Conservation (phyloP, 53 echinoderm and acorn worm genomes). For the Holothuria scabra region DNA sequence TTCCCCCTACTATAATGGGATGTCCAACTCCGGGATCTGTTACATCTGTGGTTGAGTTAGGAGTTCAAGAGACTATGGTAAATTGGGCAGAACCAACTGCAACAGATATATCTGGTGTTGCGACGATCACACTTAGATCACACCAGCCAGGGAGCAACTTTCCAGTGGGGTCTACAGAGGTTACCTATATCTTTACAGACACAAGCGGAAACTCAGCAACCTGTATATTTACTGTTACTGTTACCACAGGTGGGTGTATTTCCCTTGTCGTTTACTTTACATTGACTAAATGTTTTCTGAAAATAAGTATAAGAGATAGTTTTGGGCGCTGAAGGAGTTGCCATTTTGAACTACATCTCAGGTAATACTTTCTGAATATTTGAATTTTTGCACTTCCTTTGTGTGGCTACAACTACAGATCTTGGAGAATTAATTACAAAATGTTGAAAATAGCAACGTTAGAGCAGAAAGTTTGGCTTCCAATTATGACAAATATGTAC, state of each 20-base stretch:
- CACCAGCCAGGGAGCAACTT: constrained; percentile 56
- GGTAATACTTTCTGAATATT: too few species aligned
- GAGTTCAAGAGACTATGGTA: constrained; percentile 19
- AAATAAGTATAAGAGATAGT: too few species aligned
- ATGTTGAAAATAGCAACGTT: too few species aligned
- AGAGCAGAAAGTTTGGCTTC: too few species aligned
- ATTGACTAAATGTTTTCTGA: too few species aligned
- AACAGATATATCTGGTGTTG: constrained; percentile 59
- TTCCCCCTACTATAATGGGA: constrained; percentile 56
- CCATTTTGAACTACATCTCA: too few species aligned
- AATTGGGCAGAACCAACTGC: constrained; percentile 69
- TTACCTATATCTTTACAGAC: constrained; percentile 70
- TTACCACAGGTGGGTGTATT: constrained; percentile 34
- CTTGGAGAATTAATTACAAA: too few species aligned
- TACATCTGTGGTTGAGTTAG: constrained; percentile 16
- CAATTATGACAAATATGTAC: too few species aligned
- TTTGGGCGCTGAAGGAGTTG: too few species aligned
- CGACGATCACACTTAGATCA: constrained; percentile 24
- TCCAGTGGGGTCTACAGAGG: constrained; percentile 35
- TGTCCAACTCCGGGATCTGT: constrained; percentile 59
- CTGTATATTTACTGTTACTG: constrained; percentile 64
- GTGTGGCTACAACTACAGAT: too few species aligned
- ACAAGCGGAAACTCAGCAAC: constrained; percentile 64
- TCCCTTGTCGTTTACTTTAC: too few species aligned
- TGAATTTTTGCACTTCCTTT: too few species aligned